Conservation (phyloP, 2,797 vertebrate genomes). For the Bovichtus variegatus region DNA sequence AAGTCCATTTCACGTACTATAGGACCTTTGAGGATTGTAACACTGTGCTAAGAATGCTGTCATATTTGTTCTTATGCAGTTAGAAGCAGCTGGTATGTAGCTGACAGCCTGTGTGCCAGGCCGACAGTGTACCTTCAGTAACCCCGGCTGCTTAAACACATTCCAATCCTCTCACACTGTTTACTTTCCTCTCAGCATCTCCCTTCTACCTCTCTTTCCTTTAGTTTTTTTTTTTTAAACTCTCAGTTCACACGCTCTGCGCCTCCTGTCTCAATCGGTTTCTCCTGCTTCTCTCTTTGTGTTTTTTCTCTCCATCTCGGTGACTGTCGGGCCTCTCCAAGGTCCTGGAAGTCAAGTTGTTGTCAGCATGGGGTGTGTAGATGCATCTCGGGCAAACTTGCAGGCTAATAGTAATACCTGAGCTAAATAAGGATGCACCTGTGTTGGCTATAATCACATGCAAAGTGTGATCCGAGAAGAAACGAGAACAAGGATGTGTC, state of each 20-base stretch:
- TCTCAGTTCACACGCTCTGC: background rate
- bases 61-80: constrained; percentile 39
- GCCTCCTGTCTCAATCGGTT: background rate
- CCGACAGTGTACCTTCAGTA: constrained; percentile 59
- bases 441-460: too few species aligned
- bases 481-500: background rate
- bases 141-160: constrained; percentile 50
- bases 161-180: constrained; percentile 62
- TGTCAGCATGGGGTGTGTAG: constrained; percentile 12
- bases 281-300: background rate
- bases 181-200: constrained; percentile 40
- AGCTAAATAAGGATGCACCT: background rate
- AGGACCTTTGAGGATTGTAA: background rate
- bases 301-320: background rate
- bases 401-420: background rate
- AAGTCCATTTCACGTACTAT: background rate
- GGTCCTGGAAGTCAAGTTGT: constrained; percentile 19
- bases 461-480: background rate
- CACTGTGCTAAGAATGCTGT: constrained; percentile 27
- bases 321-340: background rate
- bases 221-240: background rate
- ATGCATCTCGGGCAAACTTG: background rate
- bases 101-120: constrained; percentile 31
- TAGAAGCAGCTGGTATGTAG: constrained; percentile 19
- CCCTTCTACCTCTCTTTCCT: background rate